phyloP scores from a whole-genome alignment of 2,888 invertebrate genomes.

The Drosophila pseudotalamancana region DNA sequence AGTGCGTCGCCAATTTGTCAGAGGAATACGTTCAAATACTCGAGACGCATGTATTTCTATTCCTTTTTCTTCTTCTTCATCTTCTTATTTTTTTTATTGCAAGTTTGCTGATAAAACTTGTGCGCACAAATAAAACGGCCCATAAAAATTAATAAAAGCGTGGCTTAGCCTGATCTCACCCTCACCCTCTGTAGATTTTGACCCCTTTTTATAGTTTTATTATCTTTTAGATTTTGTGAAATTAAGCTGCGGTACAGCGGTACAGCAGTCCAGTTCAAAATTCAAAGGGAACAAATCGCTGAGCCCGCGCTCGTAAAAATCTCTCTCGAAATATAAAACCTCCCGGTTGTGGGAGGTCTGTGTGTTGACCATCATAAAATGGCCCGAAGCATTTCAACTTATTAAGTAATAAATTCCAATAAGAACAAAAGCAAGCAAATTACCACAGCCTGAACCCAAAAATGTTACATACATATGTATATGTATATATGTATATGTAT shows the following conservation, averaged over 20 bases:
- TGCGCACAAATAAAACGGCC: conserved; percentile 55
- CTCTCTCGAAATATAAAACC: neutral
- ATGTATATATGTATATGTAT: too few relatives aligned
- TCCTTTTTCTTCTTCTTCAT: too few relatives aligned
- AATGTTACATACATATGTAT: too few relatives aligned
- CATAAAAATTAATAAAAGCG: conserved; percentile 79
- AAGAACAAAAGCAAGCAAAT: conserved; percentile 57
- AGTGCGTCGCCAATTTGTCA: conserved; percentile 62
- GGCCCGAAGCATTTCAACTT: conserved; percentile 61
- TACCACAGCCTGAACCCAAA: conserved; percentile 10
- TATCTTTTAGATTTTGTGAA: conserved; percentile 37
- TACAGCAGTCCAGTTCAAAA: conserved; percentile 38
- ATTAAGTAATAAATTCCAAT: conserved; percentile 79
- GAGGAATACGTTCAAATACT: conserved; percentile 10
- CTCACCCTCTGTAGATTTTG: neutral
- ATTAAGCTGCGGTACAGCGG: conserved; percentile 20
- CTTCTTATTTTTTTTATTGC: conserved; percentile 72
- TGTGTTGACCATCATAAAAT: conserved; percentile 28
- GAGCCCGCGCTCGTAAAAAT: conserved; percentile 72
- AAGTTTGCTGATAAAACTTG: conserved; percentile 54
- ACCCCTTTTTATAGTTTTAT: conserved; percentile 74
- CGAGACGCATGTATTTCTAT: conserved; percentile 51
- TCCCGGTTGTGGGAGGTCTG: neutral
- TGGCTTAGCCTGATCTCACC: neutral
- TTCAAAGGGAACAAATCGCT: conserved; percentile 50